A percentile compares a stretch with the other conserved stretches of the same genome.
phyloP scores from a whole-genome alignment of 2,113 vertebrate species.

The Pseudorasbora parva region DNA sequence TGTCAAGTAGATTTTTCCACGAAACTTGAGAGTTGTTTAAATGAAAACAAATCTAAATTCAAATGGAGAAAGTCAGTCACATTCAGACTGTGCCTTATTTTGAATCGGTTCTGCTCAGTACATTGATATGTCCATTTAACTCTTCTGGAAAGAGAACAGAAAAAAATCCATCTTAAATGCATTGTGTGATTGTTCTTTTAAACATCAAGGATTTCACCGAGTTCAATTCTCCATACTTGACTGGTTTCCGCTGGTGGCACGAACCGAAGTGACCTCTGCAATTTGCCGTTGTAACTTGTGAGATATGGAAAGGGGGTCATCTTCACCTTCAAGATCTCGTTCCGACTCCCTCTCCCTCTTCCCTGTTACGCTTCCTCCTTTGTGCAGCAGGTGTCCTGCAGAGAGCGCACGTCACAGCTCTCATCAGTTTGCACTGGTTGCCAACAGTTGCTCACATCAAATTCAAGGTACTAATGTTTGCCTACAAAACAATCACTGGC shows the following conservation, averaged over 20 bases:
- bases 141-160: slow-evolving; percentile 42
- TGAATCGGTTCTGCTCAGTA: neutral
- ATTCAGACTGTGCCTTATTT: neutral
- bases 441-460: too few relatives aligned
- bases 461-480: too few relatives aligned
- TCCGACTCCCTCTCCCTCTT: slow-evolving; percentile 76
- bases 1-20: neutral
- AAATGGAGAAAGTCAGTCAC: neutral
- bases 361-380: slow-evolving; percentile 64
- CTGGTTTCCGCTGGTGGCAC: slow-evolving; percentile 26
- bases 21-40: neutral
- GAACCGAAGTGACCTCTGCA: slow-evolving; percentile 64
- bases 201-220: neutral
- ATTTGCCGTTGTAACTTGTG: slow-evolving; percentile 75
- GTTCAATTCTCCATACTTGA: slow-evolving; percentile 32
- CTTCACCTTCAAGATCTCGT: slow-evolving; percentile 65
- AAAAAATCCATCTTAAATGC: neutral
- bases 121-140: slow-evolving; percentile 38
- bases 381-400: slow-evolving; percentile 66
- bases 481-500: too few relatives aligned
- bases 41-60: neutral
- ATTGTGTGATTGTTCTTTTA: neutral
- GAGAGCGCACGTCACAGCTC: too few relatives aligned
- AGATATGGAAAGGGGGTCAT: slow-evolving; percentile 59
- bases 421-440: too few relatives aligned